Base-by-base conservation (phyloP, 2,113 vertebrate genomes). In the Bos javanicus region DNA sequence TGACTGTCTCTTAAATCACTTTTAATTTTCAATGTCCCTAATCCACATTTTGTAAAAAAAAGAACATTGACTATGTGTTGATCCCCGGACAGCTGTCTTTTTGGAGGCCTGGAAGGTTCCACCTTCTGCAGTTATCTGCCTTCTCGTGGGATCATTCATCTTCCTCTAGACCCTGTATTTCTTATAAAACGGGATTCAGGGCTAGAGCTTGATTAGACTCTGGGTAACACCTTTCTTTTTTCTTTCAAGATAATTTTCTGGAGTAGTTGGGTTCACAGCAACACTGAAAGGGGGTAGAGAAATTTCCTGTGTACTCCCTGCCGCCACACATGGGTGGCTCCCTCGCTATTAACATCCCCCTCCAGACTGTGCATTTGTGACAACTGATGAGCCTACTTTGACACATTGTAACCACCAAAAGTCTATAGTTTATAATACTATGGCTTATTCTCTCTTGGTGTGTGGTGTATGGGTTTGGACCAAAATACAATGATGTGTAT, bases 261-360 rank as follows among this genome's bases (percentile, higher is more conserved):
- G 33, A 85, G 62, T 7, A 46, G 48, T n/a, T 46, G 48, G 30
- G 25, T 85, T 91, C 30, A 67, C 30, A 30, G 48, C n/a, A 57
- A 81, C 56, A 56, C 2, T 64, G 48, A 87, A 57, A 46, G 48
- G 57, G 86, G 36, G 26, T 21, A 23, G 12, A 26, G 90, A 87
- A 33, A 57, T 26, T 19, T 48, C 90, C 13, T 50, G 3, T 21
- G 3, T 26, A 10, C 14, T 36, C 52, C 16, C 60, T 52, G 33
- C 10, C 4, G 8, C 33, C 25, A 1, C 6, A 1, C 30, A 3
- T 2, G 21, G 36, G 0, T 5, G 16, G 67, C 21, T 36, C 17
- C 30, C 19, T 3, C 7, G 0, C 46, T 36, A 2, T 28, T 71
- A 25, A 57, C 17, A 4, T 62, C 14, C 21, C 28, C 26, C 13